phyloP scores from a whole-genome alignment of 2,113 vertebrate genomes.

The Suricata suricatta region DNA sequence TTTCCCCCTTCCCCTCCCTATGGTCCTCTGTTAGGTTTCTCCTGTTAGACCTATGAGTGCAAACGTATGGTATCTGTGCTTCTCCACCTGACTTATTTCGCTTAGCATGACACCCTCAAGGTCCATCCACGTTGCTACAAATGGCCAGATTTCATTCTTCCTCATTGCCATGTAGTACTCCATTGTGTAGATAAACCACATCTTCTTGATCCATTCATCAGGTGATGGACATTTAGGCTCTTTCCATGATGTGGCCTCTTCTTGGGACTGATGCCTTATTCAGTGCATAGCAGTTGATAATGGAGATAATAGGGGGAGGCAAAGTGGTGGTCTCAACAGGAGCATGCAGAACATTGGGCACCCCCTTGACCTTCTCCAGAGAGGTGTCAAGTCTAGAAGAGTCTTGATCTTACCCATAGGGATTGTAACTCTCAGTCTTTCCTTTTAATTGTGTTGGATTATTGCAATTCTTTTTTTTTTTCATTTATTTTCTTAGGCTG shows the following conservation, averaged over 20 bases:
- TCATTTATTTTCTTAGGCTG: not conserved
- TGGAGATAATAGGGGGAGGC: not conserved
- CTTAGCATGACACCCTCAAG: too few relatives aligned
- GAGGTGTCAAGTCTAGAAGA: not conserved
- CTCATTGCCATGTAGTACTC: too few relatives aligned
- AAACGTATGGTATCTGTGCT: too few relatives aligned
- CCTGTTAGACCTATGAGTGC: too few relatives aligned
- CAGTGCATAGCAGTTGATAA: not conserved
- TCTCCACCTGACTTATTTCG: too few relatives aligned
- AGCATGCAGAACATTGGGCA: not conserved
- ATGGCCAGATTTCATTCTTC: too few relatives aligned
- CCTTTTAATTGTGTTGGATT: not conserved
- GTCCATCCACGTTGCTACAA: too few relatives aligned
- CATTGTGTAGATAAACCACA: too few relatives aligned
- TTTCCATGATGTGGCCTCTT: not conserved
- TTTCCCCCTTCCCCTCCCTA: too few relatives aligned
- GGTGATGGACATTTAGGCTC: too few relatives aligned
- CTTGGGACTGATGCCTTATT: constrained; percentile 16
- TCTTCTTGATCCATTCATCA: too few relatives aligned
- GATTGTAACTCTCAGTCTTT: not conserved
- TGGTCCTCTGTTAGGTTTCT: too few relatives aligned
- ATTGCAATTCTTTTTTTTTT: not conserved
- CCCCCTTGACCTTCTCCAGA: not conserved
- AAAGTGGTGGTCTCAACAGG: not conserved
- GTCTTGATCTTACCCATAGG: not conserved